Percentiles rank a stretch among this genome's conserved stretches.
Conservation (phyloP, 2,797 vertebrate genomes). For the Streptopelia turtur region DNA sequence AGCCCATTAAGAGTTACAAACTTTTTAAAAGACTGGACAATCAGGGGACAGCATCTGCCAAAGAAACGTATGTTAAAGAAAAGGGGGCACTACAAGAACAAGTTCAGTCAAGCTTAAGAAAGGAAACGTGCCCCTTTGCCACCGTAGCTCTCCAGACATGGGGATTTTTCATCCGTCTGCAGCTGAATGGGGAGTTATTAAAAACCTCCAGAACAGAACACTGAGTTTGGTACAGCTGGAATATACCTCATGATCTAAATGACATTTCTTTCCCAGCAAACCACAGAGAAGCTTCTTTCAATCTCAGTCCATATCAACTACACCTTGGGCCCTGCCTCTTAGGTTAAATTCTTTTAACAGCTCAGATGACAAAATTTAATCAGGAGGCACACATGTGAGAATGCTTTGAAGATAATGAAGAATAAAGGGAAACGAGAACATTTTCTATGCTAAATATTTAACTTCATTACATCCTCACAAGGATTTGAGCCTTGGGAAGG, state of each 20-base stretch:
- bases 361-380: conserved; percentile 13
- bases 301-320: neutral
- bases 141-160: neutral
- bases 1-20: neutral
- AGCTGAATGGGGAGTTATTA: neutral
- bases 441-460: neutral
- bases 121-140: neutral
- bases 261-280: neutral
- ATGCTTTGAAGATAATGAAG: neutral
- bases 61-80: neutral
- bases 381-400: neutral
- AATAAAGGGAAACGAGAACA: neutral
- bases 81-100: neutral
- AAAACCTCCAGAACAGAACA: neutral
- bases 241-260: neutral
- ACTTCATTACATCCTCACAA: neutral
- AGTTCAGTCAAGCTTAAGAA: neutral
- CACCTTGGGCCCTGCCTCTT: neutral
- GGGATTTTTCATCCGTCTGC: neutral
- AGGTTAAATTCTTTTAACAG: conserved; percentile 7
- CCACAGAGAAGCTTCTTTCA: neutral
- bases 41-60: neutral
- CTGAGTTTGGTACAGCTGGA: neutral
- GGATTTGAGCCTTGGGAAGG: neutral
- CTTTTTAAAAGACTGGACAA: neutral